phyloP scores from a whole-genome alignment of 1,140 invertebrate genomes.

The Limonius californicus region DNA sequence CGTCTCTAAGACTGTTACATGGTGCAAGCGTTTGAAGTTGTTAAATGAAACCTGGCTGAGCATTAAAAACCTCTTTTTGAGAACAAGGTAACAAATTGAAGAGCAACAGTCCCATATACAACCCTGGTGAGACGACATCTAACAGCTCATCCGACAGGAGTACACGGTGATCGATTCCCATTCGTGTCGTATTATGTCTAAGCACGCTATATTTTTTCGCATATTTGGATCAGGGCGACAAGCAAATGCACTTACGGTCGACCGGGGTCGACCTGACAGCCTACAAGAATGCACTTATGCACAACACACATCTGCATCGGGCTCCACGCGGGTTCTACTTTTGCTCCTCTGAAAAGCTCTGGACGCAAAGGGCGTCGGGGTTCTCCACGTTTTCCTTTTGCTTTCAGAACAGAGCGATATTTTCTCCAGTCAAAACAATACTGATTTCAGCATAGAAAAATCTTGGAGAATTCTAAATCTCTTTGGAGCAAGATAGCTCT shows the following conservation, averaged over 20 bases:
- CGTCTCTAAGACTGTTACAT: too few species aligned
- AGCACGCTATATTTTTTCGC: conserved; percentile 39
- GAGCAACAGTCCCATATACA: conserved; percentile 20
- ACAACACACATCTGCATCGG: conserved; percentile 40
- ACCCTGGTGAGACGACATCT: conserved; percentile 20
- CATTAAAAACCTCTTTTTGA: conserved; percentile 6
- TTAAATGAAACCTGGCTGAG: neutral
- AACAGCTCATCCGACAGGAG: conserved; percentile 35
- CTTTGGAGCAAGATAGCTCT: too few species aligned
- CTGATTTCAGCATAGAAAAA: too few species aligned
- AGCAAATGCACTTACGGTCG: conserved; percentile 44
- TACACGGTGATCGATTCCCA: conserved; percentile 43
- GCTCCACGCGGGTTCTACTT: conserved; percentile 31
- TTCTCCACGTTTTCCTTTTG: too few species aligned
- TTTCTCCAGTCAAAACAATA: too few species aligned
- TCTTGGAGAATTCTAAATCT: too few species aligned
- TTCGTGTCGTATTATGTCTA: conserved; percentile 43
- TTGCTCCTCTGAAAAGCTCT: neutral
- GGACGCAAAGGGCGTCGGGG: neutral
- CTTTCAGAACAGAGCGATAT: too few species aligned
- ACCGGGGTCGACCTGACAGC: conserved; percentile 39
- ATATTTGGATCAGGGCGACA: conserved; percentile 42
- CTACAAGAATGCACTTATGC: conserved; percentile 46
- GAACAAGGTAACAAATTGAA: conserved; percentile 35
- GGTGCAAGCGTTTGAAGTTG: neutral